Conservation (phyloP, 64 coral and sea anemone species). For the Acropora yongei region DNA sequence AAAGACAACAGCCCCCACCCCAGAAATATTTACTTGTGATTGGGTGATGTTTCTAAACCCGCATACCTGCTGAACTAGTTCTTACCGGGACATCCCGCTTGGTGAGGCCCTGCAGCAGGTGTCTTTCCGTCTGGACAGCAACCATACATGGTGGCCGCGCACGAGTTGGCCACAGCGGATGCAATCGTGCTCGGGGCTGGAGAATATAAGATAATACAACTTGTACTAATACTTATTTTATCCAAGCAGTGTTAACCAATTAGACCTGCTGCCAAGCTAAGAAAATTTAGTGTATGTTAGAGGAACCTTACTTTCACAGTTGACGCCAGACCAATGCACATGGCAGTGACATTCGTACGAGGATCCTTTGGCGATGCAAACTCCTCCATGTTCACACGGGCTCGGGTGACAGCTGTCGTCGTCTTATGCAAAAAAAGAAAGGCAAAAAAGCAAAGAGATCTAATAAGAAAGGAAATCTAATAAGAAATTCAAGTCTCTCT, state of each 20-base stretch:
- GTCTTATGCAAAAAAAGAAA: constrained; percentile 34
- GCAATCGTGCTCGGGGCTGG: constrained; percentile 43
- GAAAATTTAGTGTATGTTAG: neutral
- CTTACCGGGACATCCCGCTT: constrained; percentile 93
- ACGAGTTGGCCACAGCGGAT: constrained; percentile 53
- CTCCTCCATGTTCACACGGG: constrained; percentile 91
- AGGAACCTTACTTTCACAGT: constrained; percentile 84
- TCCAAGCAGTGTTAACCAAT: too few species aligned
- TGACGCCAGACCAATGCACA: constrained; percentile 77
- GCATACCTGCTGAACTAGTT: neutral
- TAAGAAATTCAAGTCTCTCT: too few species aligned
- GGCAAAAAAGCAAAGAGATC: neutral
- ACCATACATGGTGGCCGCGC: constrained; percentile 88
- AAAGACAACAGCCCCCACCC: too few species aligned
- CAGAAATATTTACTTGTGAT: too few species aligned
- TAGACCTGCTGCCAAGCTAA: neutral
- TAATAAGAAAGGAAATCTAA: too few species aligned
- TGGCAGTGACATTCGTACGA: constrained; percentile 90
- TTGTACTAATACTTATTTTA: too few species aligned
- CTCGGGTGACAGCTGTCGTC: constrained; percentile 91
- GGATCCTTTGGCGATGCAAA: constrained; percentile 82
- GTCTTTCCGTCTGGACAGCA: constrained; percentile 97
- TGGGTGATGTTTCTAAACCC: too few species aligned
- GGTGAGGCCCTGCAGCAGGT: constrained; percentile 79
- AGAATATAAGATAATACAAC: neutral